These are phyloP conservation scores for Enteromius unitaeniatus DNA, from an alignment of 2,797 vertebrate species.

Conservation along the genomic window DNA sequence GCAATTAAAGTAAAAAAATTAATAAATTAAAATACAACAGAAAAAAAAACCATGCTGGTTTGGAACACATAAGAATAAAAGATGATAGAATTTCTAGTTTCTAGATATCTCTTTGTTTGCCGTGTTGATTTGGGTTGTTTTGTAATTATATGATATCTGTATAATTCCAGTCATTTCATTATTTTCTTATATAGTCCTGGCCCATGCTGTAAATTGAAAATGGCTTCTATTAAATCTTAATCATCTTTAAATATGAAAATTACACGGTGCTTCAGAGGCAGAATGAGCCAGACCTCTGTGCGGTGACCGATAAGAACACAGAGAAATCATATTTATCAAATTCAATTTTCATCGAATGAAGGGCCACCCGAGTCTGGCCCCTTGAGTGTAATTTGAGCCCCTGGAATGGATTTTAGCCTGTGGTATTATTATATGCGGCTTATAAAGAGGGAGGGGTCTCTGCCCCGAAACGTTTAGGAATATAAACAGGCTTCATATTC, in stretches of 20 bases:
- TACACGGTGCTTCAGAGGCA: constrained; percentile 48
- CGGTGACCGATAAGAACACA: constrained; percentile 60
- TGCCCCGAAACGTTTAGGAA: background rate
- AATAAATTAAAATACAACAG: background rate
- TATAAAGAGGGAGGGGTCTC: constrained; percentile 23
- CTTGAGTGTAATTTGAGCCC: constrained; percentile 55
- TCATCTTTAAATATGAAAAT: constrained; percentile 60
- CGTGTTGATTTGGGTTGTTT: background rate
- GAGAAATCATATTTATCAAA: constrained; percentile 62
- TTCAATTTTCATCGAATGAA: constrained; percentile 62
- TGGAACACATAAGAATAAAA: background rate
- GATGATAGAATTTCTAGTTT: background rate
- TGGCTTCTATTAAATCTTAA: constrained; percentile 60
- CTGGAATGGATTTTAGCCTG: constrained; percentile 49
- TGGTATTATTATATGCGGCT: constrained; percentile 40
- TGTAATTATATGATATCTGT: constrained; percentile 26
- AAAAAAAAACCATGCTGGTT: background rate
- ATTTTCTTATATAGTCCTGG: constrained; percentile 25
- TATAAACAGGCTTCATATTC: constrained; percentile 26
- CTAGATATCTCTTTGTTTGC: background rate
- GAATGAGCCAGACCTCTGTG: constrained; percentile 37
- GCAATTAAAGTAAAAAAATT: background rate
- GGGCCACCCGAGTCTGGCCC: constrained; percentile 50
- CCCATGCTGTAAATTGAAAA: constrained; percentile 53
- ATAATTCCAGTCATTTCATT: constrained; percentile 15